phyloP scores from a whole-genome alignment of 2,113 vertebrate species.

The Gasterosteus aculeatus region DNA sequence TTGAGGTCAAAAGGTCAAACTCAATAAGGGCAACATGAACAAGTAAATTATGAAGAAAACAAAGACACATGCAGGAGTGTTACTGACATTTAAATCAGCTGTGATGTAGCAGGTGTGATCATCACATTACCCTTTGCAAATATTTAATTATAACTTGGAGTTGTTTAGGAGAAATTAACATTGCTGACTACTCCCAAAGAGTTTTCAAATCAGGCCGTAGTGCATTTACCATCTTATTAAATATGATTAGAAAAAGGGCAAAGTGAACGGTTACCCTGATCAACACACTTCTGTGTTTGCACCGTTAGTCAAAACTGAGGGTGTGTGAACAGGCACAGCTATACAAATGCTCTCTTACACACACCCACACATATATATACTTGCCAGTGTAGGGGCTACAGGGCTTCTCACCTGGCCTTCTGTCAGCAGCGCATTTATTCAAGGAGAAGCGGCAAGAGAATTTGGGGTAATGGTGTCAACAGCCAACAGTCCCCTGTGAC shows the following conservation, averaged over 20 bases:
- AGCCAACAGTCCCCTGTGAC: constrained; percentile 56
- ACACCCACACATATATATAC: not conserved
- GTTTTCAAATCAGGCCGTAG: not conserved
- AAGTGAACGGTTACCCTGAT: not conserved
- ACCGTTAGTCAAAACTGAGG: not conserved
- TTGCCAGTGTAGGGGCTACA: constrained; percentile 20
- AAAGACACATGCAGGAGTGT: not conserved
- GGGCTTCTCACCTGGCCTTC: constrained; percentile 33
- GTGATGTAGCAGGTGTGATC: not conserved
- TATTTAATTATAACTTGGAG: not conserved
- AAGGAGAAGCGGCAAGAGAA: constrained; percentile 53
- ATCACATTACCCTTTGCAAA: not conserved
- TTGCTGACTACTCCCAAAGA: not conserved
- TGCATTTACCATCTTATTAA: not conserved
- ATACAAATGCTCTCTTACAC: not conserved
- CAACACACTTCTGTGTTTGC: not conserved
- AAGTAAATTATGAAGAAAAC: not conserved
- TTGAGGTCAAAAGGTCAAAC: not conserved
- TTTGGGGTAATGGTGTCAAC: constrained; percentile 72
- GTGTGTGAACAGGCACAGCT: not conserved
- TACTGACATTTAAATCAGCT: not conserved
- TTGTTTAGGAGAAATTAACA: not conserved
- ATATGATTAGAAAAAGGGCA: not conserved
- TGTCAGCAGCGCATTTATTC: constrained; percentile 50
- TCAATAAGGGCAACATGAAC: not conserved